phyloP scores from a whole-genome alignment of 2,113 vertebrate species.

The Acinonyx jubatus region DNA sequence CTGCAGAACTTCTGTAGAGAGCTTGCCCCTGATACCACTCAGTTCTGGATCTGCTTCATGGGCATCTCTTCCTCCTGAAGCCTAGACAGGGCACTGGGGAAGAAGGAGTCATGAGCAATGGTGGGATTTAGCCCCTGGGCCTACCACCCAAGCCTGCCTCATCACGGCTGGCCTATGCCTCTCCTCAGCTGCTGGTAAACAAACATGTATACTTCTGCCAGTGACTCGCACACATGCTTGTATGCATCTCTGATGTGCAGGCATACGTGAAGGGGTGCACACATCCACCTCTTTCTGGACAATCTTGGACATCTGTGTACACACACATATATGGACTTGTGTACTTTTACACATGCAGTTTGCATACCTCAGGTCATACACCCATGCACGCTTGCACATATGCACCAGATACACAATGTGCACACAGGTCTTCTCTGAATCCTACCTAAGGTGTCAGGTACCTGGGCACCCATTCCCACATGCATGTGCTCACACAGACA shows the following conservation, averaged over 20 bases:
- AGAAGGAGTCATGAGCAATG: background rate
- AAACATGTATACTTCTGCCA: background rate
- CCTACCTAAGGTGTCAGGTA: background rate
- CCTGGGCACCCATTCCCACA: background rate
- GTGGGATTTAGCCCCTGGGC: background rate
- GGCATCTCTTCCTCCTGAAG: constrained; percentile 61
- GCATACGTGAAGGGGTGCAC: background rate
- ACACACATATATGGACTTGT: background rate
- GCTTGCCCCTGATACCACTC: background rate
- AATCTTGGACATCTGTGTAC: background rate
- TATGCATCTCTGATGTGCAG: background rate
- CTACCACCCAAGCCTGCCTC: background rate
- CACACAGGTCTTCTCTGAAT: background rate
- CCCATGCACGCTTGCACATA: background rate
- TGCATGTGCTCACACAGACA: background rate
- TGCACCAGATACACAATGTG: background rate
- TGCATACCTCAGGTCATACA: background rate
- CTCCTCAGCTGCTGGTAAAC: background rate
- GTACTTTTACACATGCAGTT: background rate
- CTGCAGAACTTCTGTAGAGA: background rate
- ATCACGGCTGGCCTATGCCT: background rate
- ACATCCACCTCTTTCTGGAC: background rate
- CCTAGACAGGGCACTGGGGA: background rate
- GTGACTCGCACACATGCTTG: background rate
- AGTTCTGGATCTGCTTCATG: constrained; percentile 58